phyloP scores from a whole-genome alignment of 2,888 invertebrate genomes.

The Auanema freiburgensis region DNA sequence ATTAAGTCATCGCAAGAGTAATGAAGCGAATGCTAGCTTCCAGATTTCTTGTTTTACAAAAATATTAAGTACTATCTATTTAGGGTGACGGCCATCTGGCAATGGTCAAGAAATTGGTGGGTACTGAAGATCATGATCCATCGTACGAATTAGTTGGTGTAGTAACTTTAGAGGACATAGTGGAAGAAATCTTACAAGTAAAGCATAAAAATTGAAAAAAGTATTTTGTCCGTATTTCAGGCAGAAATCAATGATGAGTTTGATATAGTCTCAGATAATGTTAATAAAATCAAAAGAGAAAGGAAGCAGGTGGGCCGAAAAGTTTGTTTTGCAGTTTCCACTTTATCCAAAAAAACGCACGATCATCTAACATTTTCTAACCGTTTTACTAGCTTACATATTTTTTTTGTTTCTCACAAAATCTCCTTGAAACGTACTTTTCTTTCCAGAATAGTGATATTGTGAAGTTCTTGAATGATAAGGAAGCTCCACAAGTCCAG shows the following conservation, averaged over 20 bases:
- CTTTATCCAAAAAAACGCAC: not conserved
- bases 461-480: constrained; percentile 40
- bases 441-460: constrained; percentile 26
- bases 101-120: constrained; percentile 82
- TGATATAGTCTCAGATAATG: constrained; percentile 73
- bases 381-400: not conserved
- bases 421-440: no score
- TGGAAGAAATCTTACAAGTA: constrained; percentile 52
- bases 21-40: no score
- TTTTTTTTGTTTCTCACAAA: not conserved
- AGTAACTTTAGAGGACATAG: constrained; percentile 75
- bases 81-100: constrained; percentile 71
- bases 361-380: not conserved
- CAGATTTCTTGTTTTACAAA: no score
- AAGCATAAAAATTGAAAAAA: not conserved
- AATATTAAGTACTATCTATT: not conserved
- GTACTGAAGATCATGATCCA: constrained; percentile 82
- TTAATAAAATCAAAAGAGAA: constrained; percentile 46
- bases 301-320: constrained; percentile 22
- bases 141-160: constrained; percentile 90
- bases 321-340: constrained; percentile 1
- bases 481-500: constrained; percentile 45
- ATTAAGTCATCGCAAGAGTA: no score
- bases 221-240: constrained; percentile 40
- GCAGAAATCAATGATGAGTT: constrained; percentile 97